These are phyloP conservation scores for Plectropomus leopardus DNA, from an alignment of 2,113 vertebrate species.

Conservation along the genomic window DNA sequence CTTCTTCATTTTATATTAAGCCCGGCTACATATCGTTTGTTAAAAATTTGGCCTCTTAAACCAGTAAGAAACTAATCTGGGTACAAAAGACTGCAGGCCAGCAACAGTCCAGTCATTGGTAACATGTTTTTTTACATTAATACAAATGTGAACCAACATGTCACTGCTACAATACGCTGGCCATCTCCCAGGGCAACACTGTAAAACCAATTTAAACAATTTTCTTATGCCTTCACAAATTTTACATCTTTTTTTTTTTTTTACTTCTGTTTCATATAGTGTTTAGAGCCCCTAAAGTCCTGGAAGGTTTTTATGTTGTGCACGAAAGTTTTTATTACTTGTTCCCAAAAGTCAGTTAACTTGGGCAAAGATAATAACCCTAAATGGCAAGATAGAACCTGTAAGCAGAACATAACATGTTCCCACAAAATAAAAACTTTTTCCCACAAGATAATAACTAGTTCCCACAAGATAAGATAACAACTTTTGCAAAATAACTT, in stretches of 20 bases:
- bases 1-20: slow-evolving; percentile 74
- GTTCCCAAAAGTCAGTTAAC: no score
- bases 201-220: slow-evolving; percentile 36
- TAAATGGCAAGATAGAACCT: no score
- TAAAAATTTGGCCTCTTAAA: slow-evolving; percentile 65
- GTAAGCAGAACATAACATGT: no score
- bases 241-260: not conserved
- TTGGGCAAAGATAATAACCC: no score
- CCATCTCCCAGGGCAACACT: slow-evolving; percentile 24
- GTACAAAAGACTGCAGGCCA: slow-evolving; percentile 81
- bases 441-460: no score
- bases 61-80: slow-evolving; percentile 75
- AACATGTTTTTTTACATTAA: slow-evolving; percentile 52
- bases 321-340: no score
- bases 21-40: slow-evolving; percentile 52
- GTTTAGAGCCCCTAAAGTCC: no score
- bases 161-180: slow-evolving; percentile 60
- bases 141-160: slow-evolving; percentile 50
- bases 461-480: no score
- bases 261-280: not conserved
- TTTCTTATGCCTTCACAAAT: not conserved
- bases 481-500: no score
- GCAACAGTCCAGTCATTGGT: slow-evolving; percentile 68
- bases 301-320: no score
- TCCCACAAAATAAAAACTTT: no score